Conservation (phyloP, 2,113 vertebrate genomes). For the Aegithalos caudatus region DNA sequence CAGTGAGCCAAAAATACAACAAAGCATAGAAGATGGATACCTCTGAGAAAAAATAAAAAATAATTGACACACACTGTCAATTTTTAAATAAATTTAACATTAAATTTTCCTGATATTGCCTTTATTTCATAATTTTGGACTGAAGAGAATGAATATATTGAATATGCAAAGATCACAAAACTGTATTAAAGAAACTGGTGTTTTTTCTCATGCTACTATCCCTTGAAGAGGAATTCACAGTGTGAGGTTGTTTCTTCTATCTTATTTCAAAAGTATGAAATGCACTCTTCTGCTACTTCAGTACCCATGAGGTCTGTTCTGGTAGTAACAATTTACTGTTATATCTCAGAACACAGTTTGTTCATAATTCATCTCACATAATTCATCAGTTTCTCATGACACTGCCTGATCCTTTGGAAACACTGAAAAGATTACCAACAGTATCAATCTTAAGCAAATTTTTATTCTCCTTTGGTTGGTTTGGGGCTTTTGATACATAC, state of each 20-base stretch:
- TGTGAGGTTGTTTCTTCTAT: background rate
- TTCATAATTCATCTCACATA: background rate
- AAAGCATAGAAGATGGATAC: background rate
- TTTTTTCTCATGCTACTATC: background rate
- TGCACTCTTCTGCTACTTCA: background rate
- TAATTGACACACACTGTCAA: background rate
- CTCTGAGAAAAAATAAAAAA: background rate
- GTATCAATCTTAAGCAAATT: background rate
- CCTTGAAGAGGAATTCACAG: background rate
- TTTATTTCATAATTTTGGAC: background rate
- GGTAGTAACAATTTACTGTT: background rate
- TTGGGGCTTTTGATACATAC: slow-evolving; percentile 71
- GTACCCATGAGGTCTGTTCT: background rate
- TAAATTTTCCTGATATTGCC: background rate
- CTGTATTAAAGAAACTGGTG: background rate
- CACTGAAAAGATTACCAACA: background rate
- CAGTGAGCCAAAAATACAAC: background rate
- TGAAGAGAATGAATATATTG: background rate
- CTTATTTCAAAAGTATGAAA: background rate
- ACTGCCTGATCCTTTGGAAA: background rate
- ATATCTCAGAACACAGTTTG: background rate
- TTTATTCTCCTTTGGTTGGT: background rate
- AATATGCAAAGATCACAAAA: background rate
- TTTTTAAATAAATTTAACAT: background rate
- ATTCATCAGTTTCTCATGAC: background rate